These are phyloP conservation scores for Callorhinus ursinus DNA, from an alignment of 2,113 vertebrate genomes.

Conservation along the genomic window DNA sequence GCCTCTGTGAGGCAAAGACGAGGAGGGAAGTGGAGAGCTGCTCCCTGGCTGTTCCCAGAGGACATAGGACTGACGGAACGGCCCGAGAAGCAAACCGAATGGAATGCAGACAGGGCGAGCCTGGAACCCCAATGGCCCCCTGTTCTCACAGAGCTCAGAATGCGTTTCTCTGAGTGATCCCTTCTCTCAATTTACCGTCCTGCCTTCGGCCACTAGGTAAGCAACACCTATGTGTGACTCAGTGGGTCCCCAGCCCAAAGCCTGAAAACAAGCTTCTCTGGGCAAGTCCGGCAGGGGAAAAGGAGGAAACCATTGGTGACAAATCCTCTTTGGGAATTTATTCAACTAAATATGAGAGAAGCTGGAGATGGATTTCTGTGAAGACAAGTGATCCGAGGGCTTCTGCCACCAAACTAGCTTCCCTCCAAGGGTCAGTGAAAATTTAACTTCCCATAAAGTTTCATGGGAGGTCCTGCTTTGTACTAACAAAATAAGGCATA, in stretches of 20 bases:
- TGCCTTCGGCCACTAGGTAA: not conserved
- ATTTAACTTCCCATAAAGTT: not conserved
- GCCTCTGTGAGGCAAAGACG: not conserved
- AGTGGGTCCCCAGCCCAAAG: not conserved
- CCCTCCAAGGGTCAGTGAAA: not conserved
- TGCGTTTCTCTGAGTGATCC: not conserved
- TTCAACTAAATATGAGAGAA: not conserved
- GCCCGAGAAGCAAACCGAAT: not conserved
- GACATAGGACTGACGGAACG: not conserved
- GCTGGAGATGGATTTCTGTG: not conserved
- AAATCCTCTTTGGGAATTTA: not conserved
- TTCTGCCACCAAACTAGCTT: not conserved
- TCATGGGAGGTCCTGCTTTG: not conserved
- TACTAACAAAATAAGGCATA: not conserved
- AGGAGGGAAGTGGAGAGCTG: no score
- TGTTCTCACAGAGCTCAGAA: not conserved
- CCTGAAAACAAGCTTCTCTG: not conserved
- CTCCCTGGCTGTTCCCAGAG: not conserved
- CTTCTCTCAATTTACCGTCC: not conserved
- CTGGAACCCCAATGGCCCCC: not conserved
- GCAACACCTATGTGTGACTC: not conserved
- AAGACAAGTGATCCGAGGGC: not conserved
- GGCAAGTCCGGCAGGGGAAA: not conserved
- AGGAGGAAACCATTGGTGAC: not conserved
- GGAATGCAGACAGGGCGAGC: not conserved